Percentiles rank a stretch among this genome's conserved stretches.
Evolutionary conservation across 2,888 invertebrate species (phyloP).

Genomic region (Nephrocerus scutellatus): DNA sequence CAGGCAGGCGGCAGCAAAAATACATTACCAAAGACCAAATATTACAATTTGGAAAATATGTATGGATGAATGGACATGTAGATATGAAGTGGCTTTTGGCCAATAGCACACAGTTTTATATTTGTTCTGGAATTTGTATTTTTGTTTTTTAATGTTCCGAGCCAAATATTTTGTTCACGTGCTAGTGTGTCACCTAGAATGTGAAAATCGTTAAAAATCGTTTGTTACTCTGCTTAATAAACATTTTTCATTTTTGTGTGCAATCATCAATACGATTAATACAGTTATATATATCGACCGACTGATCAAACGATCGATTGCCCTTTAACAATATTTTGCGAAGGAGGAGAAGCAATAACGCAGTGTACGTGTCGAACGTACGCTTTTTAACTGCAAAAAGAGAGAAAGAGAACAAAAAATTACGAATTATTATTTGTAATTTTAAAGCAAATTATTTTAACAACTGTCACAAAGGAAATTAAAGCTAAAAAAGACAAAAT

Average conservation of each 20-base stretch:
- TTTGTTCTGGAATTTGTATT: not conserved
- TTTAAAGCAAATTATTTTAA: slow-evolving; percentile 5
- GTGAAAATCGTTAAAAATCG: not conserved
- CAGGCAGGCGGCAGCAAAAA: too few relatives aligned
- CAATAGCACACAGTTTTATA: not conserved
- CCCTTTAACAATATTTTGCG: too few relatives aligned
- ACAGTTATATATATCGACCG: too few relatives aligned
- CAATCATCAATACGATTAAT: not conserved
- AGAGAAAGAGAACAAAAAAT: slow-evolving; percentile 35
- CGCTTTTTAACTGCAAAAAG: slow-evolving; percentile 38
- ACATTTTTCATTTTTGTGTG: not conserved
- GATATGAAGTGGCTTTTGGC: not conserved
- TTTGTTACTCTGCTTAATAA: slow-evolving; percentile 3
- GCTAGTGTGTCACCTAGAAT: slow-evolving; percentile 2
- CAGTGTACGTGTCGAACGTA: slow-evolving; percentile 8
- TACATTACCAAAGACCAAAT: not conserved
- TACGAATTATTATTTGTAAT: slow-evolving; percentile 29
- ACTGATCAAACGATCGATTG: too few relatives aligned
- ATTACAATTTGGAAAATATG: not conserved
- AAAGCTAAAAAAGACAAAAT: not conserved
- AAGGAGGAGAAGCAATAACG: too few relatives aligned
- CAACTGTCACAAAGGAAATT: slow-evolving; percentile 3
- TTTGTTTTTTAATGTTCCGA: not conserved
- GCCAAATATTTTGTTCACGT: slow-evolving; percentile 1
- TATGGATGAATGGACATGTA: not conserved